Evolutionary conservation across 2,888 invertebrate genomes (phyloP), one percentile per base, ranked within the genome.

Genomic region (Eretmocerus hayati): DNA sequence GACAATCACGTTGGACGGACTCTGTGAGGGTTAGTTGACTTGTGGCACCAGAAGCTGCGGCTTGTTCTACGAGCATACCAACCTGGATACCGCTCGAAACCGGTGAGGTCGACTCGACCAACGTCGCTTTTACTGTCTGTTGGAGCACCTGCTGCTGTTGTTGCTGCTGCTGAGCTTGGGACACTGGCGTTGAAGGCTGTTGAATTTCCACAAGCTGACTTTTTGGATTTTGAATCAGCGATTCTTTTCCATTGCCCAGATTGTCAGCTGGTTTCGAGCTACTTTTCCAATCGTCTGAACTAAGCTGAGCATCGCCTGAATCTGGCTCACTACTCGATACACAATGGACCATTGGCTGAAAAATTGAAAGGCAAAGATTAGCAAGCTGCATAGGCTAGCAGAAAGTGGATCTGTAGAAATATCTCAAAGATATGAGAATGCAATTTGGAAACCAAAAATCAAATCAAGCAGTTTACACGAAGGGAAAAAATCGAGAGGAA

Each of bases 251-350:
- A 61, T 58, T 48, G 65, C 63, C 53, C 63, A 66, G 56, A 66
- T 61, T 39, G 3, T 22, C 33, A 11, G 18, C 16, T 11, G 48
- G 2, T 22, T 53, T 47, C 3, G 21, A 9, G 13, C 15, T 48
- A 9, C 50, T 48, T 38, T 67, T 62, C 71, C 71, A 71, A 44
- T 71, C 71, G 23, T 69, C 67, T 16, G 62, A 56, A 4, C 57
- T 58, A 31, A 60, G 52, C 30, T 58, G 58, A 23, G 61, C 55
- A 33, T 60, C 57, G 19, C 81, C 80, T 2, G 80, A 78, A 63
- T 88, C 88, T 23, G 84, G 87, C 65, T 89, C 89, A 60, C 89
- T 89, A 65, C 89, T 89, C 26, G 90, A 89, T 54, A 90, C 85
- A 67, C 88, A 90, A 67, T 90, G 90, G 22, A 90, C 90, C 89